Percentiles rank a stretch among this genome's conserved stretches.
phyloP scores from a whole-genome alignment of 2,113 vertebrate species.

The Psittacus erithacus region DNA sequence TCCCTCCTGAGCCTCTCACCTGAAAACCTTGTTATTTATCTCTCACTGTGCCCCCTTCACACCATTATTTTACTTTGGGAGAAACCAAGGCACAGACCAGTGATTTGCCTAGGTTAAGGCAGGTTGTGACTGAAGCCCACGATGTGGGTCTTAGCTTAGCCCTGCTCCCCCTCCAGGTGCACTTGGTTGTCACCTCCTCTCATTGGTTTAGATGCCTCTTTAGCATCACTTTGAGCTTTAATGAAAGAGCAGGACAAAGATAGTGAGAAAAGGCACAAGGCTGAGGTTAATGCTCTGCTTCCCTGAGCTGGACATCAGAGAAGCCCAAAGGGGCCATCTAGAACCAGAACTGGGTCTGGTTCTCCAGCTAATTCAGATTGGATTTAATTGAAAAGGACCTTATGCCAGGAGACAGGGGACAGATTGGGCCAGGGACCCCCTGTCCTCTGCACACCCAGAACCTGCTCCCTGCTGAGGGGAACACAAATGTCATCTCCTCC shows the following conservation, averaged over 20 bases:
- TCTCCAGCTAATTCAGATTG: background rate
- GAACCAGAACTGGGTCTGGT: background rate
- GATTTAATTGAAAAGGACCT: background rate
- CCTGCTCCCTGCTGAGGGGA: background rate
- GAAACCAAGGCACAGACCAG: background rate
- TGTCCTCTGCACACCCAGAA: background rate
- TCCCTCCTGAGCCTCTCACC: background rate
- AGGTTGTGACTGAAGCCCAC: background rate
- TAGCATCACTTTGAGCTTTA: background rate
- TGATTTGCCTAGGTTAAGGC: background rate
- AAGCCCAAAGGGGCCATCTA: background rate
- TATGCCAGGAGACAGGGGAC: background rate
- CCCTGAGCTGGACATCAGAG: accelerated
- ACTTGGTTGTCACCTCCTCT: accelerated
- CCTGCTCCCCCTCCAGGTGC: accelerated
- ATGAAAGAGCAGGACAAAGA: background rate
- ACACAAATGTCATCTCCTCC: background rate
- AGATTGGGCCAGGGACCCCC: background rate
- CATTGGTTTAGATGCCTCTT: accelerated
- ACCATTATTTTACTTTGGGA: background rate
- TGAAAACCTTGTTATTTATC: background rate
- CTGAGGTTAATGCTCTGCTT: background rate
- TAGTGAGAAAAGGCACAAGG: background rate
- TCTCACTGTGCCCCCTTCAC: accelerated
- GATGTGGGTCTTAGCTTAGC: background rate